Evolutionary conservation across 2,113 vertebrate species (phyloP).

Genomic region (Corydoras maculifer): DNA sequence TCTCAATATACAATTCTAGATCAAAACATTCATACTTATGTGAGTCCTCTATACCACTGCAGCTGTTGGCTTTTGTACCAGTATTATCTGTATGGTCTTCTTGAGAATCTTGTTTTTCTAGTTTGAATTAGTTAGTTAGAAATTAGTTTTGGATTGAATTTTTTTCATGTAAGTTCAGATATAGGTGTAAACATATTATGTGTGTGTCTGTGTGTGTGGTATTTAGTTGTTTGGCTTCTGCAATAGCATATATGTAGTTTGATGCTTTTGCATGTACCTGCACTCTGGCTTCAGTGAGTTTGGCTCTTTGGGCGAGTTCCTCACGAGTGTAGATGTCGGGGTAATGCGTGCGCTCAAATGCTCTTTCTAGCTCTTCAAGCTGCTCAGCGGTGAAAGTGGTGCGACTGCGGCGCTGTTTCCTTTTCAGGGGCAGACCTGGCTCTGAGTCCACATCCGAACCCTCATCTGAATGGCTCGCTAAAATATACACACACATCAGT

Average conservation of each 20-base stretch:
- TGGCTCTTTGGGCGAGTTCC: constrained; percentile 93
- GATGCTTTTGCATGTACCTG: constrained; percentile 68
- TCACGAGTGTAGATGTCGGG: constrained; percentile 98
- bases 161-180: no score
- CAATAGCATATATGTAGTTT: not conserved
- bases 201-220: constrained; percentile 7
- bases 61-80: no score
- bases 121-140: no score
- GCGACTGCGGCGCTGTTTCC: constrained; percentile 92
- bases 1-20: no score
- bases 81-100: no score
- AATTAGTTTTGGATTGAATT: no score
- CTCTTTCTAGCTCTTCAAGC: constrained; percentile 92
- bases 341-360: constrained; percentile 96
- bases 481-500: constrained; percentile 40
- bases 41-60: no score
- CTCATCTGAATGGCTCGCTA: constrained; percentile 91
- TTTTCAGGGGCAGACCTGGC: constrained; percentile 90
- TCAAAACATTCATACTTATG: no score
- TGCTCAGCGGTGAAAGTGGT: constrained; percentile 97
- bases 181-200: not conserved
- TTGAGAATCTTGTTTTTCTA: no score
- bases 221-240: constrained; percentile 23
- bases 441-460: constrained; percentile 96
- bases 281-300: constrained; percentile 93